A percentile compares a stretch with the other conserved stretches of the same genome.
Conservation (phyloP, 2,113 vertebrate genomes). For the Triplophysa rosa region DNA sequence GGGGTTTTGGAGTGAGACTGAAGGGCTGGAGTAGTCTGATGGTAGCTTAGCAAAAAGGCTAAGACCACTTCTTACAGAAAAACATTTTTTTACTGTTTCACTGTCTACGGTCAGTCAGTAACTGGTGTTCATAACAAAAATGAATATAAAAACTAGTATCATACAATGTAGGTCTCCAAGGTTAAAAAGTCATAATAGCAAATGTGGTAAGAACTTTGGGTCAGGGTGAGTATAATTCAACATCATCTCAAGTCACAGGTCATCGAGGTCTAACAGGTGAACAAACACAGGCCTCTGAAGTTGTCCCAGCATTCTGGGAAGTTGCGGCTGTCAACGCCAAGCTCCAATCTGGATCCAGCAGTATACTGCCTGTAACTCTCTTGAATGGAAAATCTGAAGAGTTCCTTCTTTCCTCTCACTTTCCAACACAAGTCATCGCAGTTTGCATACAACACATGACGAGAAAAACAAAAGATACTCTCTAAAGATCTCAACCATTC, state of each 20-base stretch:
- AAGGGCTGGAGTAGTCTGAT: background rate
- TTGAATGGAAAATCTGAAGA: constrained; percentile 29
- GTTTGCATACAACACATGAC: constrained; percentile 13
- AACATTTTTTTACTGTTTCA: too few relatives aligned
- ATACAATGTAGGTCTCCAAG: background rate
- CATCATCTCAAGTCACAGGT: constrained; percentile 44
- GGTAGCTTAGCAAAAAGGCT: too few relatives aligned
- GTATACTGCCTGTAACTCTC: background rate
- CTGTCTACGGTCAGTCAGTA: too few relatives aligned
- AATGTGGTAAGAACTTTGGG: constrained; percentile 42
- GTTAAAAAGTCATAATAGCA: constrained; percentile 49
- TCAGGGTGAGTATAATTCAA: constrained; percentile 18
- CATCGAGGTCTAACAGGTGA: constrained; percentile 59
- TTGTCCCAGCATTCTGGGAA: constrained; percentile 52
- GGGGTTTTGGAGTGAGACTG: background rate
- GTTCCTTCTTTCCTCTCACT: constrained; percentile 21
- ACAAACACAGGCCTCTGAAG: constrained; percentile 58
- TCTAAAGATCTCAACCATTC: background rate
- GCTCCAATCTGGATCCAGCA: constrained; percentile 38
- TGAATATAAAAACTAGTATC: background rate
- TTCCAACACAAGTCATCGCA: constrained; percentile 18
- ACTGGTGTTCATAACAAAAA: too few relatives aligned
- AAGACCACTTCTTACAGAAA: too few relatives aligned
- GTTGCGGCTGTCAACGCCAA: constrained; percentile 54
- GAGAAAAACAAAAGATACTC: background rate